Evolutionary conservation across 1,140 invertebrate species (phyloP), one percentile per base, ranked within the genome.

Genomic region (Danaus melanippus): DNA sequence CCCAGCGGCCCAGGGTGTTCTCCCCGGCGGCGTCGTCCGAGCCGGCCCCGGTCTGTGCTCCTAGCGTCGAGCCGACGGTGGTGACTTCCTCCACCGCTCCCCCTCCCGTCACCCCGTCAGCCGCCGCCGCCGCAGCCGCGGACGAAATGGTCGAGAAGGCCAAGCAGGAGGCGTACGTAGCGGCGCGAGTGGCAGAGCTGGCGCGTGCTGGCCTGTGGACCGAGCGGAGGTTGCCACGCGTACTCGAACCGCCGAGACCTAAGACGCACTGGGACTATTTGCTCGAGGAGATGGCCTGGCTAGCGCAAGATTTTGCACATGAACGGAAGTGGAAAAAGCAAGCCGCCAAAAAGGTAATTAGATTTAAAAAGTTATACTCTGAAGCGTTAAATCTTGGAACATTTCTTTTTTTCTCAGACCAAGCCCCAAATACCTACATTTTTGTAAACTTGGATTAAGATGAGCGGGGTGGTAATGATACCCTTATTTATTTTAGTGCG

Each of bases 251-350:
- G 55, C 90, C 92, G 44, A 89, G 96, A 66, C 89, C 91, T 11
- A 99, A 99, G 89, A 93, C 94, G n/a, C 98, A 99, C 80, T 99
- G 97, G 97, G 98, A 99, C 83, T 99, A 98, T 86, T 89, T 99
- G 48, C 83, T 99, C 9, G 98, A 99, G 84, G 98, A 99, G 87
- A 98, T 99, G 96, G 93, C 94, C 15, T 99, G 98, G 98, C 88
- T 99, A 50, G 95, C 97, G 42, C 94, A 96, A 12, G 98, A 99
- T 87, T 99, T 99, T 90, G 94, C 94, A 39, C 95, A 98, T 81
- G 98, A 99, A 87, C 89, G 97, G 48, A 99, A 98, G 80, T 98
- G 96, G 96, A 99, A 99, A 75, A 97, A 97, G 84, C 93, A 94
- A 47, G 94, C 95, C 8, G 96, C 97, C 0, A 97, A 96, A 85